Base-by-base conservation (phyloP, 2,797 vertebrate species). In the Phoxinus dragarum region DNA sequence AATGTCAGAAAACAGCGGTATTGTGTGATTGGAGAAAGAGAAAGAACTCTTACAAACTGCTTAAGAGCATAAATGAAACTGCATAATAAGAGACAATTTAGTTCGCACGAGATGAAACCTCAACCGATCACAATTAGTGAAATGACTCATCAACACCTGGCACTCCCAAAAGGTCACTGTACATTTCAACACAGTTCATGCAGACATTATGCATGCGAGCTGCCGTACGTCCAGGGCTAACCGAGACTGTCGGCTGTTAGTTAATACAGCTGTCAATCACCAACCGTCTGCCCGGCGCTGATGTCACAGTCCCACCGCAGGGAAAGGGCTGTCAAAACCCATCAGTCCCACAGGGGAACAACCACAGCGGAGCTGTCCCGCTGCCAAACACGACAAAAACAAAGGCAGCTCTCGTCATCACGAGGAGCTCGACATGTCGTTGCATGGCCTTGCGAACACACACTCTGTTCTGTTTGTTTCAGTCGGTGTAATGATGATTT, bases 321-420 rank as follows among this genome's bases (percentile, higher is more conserved):
- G 89, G 89, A 90, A 86, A 87, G 71, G 80, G 87, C 89, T 92
- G 92, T 94, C 92, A 92, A 84, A 93, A 89, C 88, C 89, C 89
- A 89, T 89, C 92, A 88, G 91, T 69, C 56, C 88, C 85, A 86
- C 86, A 89, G 86, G 86, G 87, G 86, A 91, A 93, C 91, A 92
- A 92, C 91, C 87, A 72, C 90, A 14, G 84, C 88, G 85, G 87
- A 86, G 90, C 88, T 89, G 92, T 82, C 81, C 40, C 38, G 44
- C 66, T 87, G 91, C 92, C 91, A 94, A 92, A 91, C 88, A 88
- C 90, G 90, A 92, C 93, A 93, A 93, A 91, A 92, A 91, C 91
- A 91, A 92, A 88, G 90, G 66, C 84, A 81, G 81, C 87, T 76
- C 73, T 76, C 61, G 88, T 91, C 89, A 89, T 71, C 85, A 86